Evolutionary conservation across 1,140 invertebrate genomes (phyloP).

Genomic region (Hesperophylax magnus): DNA sequence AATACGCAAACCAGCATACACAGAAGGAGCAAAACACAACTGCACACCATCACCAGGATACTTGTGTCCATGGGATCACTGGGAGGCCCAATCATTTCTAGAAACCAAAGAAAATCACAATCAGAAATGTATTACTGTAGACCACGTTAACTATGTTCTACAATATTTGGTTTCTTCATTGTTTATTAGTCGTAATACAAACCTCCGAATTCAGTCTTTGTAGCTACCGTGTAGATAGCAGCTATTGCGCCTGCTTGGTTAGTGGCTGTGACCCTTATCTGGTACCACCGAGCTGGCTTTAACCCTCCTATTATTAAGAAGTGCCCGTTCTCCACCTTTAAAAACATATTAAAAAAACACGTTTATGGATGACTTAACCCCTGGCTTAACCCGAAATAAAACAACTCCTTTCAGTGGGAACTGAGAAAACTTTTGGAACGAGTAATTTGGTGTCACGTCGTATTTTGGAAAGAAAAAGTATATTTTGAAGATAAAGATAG

Average conservation of each 20-base stretch:
- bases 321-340: conserved; percentile 23
- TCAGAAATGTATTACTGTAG: too few relatives aligned
- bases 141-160: too few relatives aligned
- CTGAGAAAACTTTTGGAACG: too few relatives aligned
- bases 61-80: conserved; percentile 67
- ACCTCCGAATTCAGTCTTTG: conserved; percentile 84
- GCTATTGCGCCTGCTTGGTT: conserved; percentile 85
- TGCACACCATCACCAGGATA: conserved; percentile 68
- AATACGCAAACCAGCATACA: conserved; percentile 59
- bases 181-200: conserved; percentile 45
- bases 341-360: neutral
- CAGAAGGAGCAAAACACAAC: conserved; percentile 65
- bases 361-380: too few relatives aligned
- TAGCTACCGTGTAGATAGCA: conserved; percentile 84
- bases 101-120: conserved; percentile 46
- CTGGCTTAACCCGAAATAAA: too few relatives aligned
- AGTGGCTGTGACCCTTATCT: conserved; percentile 81
- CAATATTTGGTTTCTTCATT: too few relatives aligned
- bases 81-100: conserved; percentile 68
- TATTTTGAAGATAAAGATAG: too few relatives aligned
- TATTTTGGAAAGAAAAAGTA: too few relatives aligned
- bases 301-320: conserved; percentile 74
- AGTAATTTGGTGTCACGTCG: too few relatives aligned
- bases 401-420: too few relatives aligned
- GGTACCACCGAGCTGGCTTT: conserved; percentile 84